Base-by-base conservation (phyloP, 2,113 vertebrate species). In the chimpanzee (Pan troglodytes) region DNA sequence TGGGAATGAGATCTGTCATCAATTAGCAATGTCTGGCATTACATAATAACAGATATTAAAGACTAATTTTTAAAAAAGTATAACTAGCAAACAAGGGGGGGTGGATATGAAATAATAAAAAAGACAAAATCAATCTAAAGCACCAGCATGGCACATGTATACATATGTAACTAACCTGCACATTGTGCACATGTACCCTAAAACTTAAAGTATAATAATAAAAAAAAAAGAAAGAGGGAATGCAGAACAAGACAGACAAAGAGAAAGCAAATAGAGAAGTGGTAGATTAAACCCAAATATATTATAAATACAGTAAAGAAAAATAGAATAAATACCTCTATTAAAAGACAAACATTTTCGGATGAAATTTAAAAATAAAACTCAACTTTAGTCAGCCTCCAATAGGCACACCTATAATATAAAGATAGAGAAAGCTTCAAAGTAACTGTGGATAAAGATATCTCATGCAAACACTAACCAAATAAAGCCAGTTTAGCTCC, bases 291-390 rank as follows among this genome's bases (percentile, higher is more conserved):
- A 48, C 38, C 35, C 32, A 78, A 88, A 64, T 81, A 20, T 72
- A 64, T 80, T 10, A 45, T 68, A 88, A 95, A 67, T 64, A 61
- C 5, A 9, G 43, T 70, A 80, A 79, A 91, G 48, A 22, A 82
- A 76, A 83, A 55, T 14, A 83, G 27, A 55, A 9, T 22, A 68
- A 75, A 18, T 38, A 20, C 35, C 35, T 50, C 50, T 68, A 90
- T 57, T 70, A 59, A 85, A 89, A 81, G 23, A 76, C 40, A 78
- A 64, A 67, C 4, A 61, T n/a, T 16, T 11, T 90, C 55, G 43
- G 55, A 76, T 76, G 16, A 90, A 82, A 89, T 88, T 30, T 64
- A 82, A 94, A 40, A 82, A 82, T 88, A 75, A 94, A 67, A 43
- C 32, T 35, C 32, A 90, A 79, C 22, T 70, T 61, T 1, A 68